Percentiles rank a stretch among this genome's conserved stretches.
These are phyloP conservation scores for Neolamprologus devosi DNA, from an alignment of 2,113 vertebrate genomes.

Conservation along the genomic window DNA sequence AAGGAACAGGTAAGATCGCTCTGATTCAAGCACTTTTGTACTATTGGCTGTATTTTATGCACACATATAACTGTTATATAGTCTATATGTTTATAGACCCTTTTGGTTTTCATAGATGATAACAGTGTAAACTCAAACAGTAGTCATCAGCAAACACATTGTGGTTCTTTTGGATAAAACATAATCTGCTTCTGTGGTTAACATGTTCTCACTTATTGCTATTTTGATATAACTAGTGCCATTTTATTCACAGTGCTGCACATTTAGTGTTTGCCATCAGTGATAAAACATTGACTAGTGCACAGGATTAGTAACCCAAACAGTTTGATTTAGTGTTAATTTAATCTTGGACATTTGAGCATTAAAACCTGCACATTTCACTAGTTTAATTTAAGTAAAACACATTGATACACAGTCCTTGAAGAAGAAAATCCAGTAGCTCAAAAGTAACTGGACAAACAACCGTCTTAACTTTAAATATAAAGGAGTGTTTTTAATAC, in stretches of 20 bases:
- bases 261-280: neutral
- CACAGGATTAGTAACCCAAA: neutral
- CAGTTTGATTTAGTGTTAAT: neutral
- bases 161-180: neutral
- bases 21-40: neutral
- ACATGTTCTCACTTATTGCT: neutral
- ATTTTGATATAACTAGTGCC: neutral
- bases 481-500: neutral
- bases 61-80: neutral
- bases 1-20: neutral
- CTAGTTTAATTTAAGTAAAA: neutral
- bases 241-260: neutral
- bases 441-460: neutral
- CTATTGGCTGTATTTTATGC: neutral
- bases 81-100: rapidly evolving
- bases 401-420: rapidly evolving
- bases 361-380: neutral
- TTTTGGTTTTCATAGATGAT: neutral
- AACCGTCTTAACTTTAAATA: neutral
- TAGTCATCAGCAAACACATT: neutral
- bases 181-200: neutral
- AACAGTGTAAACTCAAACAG: neutral
- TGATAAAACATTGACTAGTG: rapidly evolving
- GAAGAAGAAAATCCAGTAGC: neutral
- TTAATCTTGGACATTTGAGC: neutral